These are phyloP conservation scores for Catharus minimus DNA, from an alignment of 2,113 vertebrate genomes.

Conservation along the genomic window DNA sequence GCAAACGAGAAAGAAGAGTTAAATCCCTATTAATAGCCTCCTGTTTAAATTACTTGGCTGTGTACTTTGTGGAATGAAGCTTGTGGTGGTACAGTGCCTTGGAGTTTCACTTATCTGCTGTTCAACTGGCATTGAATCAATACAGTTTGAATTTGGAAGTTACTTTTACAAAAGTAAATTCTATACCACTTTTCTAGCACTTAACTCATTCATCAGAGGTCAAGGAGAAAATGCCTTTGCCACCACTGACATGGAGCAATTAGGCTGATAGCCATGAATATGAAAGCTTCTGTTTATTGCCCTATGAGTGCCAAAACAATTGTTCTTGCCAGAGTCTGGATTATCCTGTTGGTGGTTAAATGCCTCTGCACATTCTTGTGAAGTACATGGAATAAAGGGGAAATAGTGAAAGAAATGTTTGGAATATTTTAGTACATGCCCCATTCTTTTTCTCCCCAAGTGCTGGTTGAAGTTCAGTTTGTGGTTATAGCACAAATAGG, in stretches of 20 bases:
- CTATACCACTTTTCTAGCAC: not conserved
- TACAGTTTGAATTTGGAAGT: not conserved
- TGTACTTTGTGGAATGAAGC: not conserved
- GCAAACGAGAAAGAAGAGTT: not conserved
- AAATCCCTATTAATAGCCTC: not conserved
- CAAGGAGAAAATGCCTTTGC: not conserved
- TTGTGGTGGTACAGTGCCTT: not conserved
- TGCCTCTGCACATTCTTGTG: not conserved
- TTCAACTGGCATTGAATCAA: not conserved
- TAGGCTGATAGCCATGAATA: not conserved
- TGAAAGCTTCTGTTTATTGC: not conserved
- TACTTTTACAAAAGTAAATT: not conserved
- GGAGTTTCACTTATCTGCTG: not conserved
- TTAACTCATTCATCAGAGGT: not conserved
- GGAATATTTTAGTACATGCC: not conserved
- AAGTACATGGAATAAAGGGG: not conserved
- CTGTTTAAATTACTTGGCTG: not conserved
- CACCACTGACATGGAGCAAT: not conserved
- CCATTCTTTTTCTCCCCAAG: not conserved
- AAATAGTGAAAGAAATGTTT: not conserved
- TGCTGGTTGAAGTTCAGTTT: not conserved
- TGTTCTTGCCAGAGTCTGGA: not conserved
- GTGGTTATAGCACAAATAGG: not conserved
- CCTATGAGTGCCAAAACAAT: not conserved
- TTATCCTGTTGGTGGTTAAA: not conserved